Evolutionary conservation across 2,888 invertebrate genomes (phyloP).

Genomic region (Andrena bicolor): DNA sequence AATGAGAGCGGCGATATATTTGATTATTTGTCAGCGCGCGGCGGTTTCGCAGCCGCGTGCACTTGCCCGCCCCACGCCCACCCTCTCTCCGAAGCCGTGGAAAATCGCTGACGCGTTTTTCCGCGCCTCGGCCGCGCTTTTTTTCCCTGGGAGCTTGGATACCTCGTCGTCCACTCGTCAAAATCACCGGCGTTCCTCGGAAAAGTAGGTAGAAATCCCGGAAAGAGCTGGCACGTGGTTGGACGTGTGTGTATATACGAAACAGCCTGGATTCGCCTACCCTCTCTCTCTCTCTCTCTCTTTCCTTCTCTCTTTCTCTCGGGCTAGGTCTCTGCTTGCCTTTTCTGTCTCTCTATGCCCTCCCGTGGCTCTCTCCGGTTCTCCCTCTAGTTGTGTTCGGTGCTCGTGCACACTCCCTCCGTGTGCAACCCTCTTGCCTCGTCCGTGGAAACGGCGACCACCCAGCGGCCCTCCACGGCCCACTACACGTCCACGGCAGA

Average conservation of each 20-base stretch:
- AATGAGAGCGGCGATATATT: conserved; percentile 67
- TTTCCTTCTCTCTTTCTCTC: conserved; percentile 47
- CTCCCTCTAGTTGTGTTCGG: conserved; percentile 43
- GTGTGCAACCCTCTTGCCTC: conserved; percentile 63
- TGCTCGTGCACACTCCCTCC: conserved; percentile 47
- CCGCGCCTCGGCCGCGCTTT: conserved; percentile 14
- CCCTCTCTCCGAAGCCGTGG: not conserved
- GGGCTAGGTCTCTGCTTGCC: conserved; percentile 25
- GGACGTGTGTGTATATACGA: conserved; percentile 63
- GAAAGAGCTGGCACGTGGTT: conserved; percentile 73
- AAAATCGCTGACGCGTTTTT: conserved; percentile 2
- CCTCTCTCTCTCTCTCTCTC: conserved; percentile 27
- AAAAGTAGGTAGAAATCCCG: conserved; percentile 80
- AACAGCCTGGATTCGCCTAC: conserved; percentile 55
- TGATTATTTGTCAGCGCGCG: conserved; percentile 58
- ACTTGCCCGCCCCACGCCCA: not conserved
- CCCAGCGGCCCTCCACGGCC: conserved; percentile 71
- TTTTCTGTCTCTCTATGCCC: conserved; percentile 39
- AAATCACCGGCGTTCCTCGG: conserved; percentile 82
- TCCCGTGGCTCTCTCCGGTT: conserved; percentile 36
- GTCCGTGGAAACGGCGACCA: conserved; percentile 69
- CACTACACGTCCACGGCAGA: conserved; percentile 84
- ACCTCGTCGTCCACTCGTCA: conserved; percentile 80
- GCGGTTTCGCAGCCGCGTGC: conserved; percentile 36
- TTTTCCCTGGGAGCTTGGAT: not conserved